These are phyloP conservation scores for Parnassius apollo DNA, from an alignment of 2,888 invertebrate genomes.

Conservation along the genomic window DNA sequence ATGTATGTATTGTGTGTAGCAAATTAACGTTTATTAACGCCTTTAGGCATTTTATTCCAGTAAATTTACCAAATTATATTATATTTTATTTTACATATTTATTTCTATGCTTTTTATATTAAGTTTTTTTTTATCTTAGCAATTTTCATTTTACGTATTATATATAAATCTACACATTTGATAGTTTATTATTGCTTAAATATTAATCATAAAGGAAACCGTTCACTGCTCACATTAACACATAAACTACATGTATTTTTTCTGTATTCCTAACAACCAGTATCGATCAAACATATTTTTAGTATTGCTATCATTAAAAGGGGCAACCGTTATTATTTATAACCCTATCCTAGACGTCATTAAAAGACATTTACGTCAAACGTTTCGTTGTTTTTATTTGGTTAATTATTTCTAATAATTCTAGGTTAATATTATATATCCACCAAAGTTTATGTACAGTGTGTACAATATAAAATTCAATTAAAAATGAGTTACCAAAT, in stretches of 20 bases:
- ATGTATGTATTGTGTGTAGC: constrained; percentile 28
- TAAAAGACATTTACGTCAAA: constrained; percentile 61
- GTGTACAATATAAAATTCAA: constrained; percentile 32
- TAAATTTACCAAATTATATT: constrained; percentile 47
- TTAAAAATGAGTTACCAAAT: constrained; percentile 54
- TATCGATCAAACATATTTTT: constrained; percentile 25
- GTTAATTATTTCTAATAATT: constrained; percentile 69
- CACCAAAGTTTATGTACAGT: constrained; percentile 63
- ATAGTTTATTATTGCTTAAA: constrained; percentile 5
- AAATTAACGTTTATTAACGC: constrained; percentile 27
- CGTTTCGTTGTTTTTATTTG: constrained; percentile 62
- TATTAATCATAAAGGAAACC: neutral
- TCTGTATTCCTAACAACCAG: constrained; percentile 15
- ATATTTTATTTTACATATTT: constrained; percentile 20
- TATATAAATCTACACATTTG: neutral
- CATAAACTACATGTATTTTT: constrained; percentile 2
- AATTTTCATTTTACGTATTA: constrained; percentile 12
- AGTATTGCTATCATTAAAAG: constrained; percentile 32
- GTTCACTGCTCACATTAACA: constrained; percentile 1
- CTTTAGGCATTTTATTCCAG: constrained; percentile 51
- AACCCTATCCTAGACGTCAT: constrained; percentile 41
- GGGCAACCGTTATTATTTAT: constrained; percentile 35
- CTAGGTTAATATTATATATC: constrained; percentile 61
- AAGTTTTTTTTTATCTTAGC: constrained; percentile 15
- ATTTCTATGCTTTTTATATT: constrained; percentile 10